Evolutionary conservation across 2,113 vertebrate species (phyloP), one percentile per base, ranked within the genome.

Genomic region (Pimephales promelas): DNA sequence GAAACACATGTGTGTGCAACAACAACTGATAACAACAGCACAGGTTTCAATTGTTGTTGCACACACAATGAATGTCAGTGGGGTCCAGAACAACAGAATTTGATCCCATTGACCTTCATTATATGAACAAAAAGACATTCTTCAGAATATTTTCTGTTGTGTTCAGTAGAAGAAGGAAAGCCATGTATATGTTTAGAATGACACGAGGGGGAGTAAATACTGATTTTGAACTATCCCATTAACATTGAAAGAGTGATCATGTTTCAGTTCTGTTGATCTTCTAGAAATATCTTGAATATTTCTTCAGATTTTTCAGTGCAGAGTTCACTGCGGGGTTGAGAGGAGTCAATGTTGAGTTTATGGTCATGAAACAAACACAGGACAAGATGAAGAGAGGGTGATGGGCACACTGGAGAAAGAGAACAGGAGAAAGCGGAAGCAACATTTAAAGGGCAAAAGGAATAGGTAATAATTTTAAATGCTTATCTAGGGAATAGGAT

Each of bases 381-480:
- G 64, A 81, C 84, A 59, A 68, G 85, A 88, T 72, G 22, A 79
- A 73, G 85, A 85, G 18, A 66, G 74, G 85, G 40, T 22, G 45
- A 71, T 45, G 75, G 75, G 45, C 78, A 82, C 79, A 70, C 54
- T 70, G 24, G 61, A 71, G 70, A 64, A 78, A 61, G 56, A 47
- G 54, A 24, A 79, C 40, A 84, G 88, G 87, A 89, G 85, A 91
- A 91, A 91, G 87, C 93, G 88, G 95, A 95, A 95, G 88, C 91
- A 90, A 82, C 89, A 86, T 92, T 94, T 92, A 89, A 94, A 92
- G 89, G 89, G 90, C 89, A 92, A 93, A 90, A 89, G 93, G 92
- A 94, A 91, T 89, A 90, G 91, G 92, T 95, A 95, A 95, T 96
- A 93, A 95, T 95, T 95, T 95, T 90, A 94, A 94, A 96, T 92